phyloP scores from a whole-genome alignment of 2,113 vertebrate species.

The Ploceus nigricollis region DNA sequence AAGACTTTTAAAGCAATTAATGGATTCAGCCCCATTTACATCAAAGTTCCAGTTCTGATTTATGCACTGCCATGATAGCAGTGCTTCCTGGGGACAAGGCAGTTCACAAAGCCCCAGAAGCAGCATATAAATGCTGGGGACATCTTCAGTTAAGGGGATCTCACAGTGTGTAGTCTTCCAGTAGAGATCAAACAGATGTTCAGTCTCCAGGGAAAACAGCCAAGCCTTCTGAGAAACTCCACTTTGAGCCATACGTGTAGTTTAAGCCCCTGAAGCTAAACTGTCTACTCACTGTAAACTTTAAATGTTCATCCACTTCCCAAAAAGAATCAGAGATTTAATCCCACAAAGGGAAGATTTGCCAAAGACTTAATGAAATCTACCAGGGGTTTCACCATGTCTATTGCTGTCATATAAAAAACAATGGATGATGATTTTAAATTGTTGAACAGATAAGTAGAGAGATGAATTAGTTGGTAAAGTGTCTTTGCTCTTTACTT shows the following conservation, averaged over 20 bases:
- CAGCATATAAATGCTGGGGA: not conserved
- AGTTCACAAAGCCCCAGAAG: not conserved
- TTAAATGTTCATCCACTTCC: not conserved
- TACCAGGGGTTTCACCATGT: not conserved
- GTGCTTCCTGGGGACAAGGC: not conserved
- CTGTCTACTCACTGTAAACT: not conserved
- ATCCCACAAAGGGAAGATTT: not conserved
- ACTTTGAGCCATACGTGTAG: not conserved
- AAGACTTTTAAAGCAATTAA: slow-evolving; percentile 43
- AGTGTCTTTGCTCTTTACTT: not conserved
- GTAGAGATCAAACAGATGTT: slow-evolving; percentile 6
- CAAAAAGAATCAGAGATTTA: not conserved
- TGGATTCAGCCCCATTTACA: slow-evolving; percentile 16
- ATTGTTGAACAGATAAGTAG: not conserved
- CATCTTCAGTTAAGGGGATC: not conserved
- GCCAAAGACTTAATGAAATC: not conserved
- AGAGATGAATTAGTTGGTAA: not conserved
- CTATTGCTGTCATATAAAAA: not conserved
- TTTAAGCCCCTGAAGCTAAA: not conserved
- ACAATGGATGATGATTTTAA: not conserved
- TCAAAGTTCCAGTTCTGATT: slow-evolving; percentile 39
- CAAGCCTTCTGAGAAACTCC: not conserved
- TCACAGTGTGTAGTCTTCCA: not conserved
- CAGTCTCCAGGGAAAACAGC: not conserved
- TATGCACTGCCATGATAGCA: slow-evolving; percentile 34